A percentile compares a stretch with the other conserved stretches of the same genome.
These are phyloP conservation scores for Martes martes DNA, from an alignment of 2,113 vertebrate species.

Conservation along the genomic window DNA sequence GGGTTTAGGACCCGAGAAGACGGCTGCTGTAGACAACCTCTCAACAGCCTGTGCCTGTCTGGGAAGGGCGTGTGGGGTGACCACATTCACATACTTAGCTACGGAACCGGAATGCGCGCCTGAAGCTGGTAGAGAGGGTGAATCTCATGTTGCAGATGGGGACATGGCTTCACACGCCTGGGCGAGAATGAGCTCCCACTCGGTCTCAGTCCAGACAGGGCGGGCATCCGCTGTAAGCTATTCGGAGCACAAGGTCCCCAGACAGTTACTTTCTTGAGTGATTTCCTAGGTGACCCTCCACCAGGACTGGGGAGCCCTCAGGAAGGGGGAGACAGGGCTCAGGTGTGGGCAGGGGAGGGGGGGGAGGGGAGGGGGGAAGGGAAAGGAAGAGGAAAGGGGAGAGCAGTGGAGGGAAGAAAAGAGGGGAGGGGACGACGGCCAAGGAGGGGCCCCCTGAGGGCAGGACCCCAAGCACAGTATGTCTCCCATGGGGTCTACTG, in stretches of 20 bases:
- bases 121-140: fast-evolving
- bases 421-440: not conserved
- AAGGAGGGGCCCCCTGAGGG: not conserved
- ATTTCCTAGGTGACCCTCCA: not conserved
- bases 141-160: no score
- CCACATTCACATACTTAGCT: fast-evolving
- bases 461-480: not conserved
- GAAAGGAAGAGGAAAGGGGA: not conserved
- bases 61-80: no score
- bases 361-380: fast-evolving
- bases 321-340: not conserved
- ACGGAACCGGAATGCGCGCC: fast-evolving
- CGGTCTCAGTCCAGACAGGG: fast-evolving
- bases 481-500: fast-evolving
- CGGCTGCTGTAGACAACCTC: no score
- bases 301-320: not conserved
- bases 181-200: fast-evolving
- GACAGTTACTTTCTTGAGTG: fast-evolving
- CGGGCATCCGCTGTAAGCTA: fast-evolving
- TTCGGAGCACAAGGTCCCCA: fast-evolving
- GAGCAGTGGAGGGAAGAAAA: no score
- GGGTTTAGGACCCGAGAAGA: not conserved
- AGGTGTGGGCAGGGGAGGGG: not conserved
- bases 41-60: no score
- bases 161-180: fast-evolving